phyloP scores from a whole-genome alignment of 1,140 invertebrate genomes.

The Bacillus rossius region DNA sequence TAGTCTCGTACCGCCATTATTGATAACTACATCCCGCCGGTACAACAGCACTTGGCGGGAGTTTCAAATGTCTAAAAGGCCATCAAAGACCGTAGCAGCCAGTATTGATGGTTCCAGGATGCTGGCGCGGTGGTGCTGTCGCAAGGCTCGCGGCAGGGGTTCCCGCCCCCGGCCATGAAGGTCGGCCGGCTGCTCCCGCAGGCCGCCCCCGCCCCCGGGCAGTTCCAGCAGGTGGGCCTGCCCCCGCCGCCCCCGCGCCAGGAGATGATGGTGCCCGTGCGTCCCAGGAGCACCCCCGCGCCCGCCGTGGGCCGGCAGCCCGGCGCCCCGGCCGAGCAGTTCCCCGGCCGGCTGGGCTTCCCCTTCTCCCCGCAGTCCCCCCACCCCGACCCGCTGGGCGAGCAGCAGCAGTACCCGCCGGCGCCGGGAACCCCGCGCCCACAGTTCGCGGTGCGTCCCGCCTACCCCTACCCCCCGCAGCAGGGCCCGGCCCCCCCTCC shows the following conservation, averaged over 20 bases:
- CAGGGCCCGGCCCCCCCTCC: slow-evolving; percentile 19
- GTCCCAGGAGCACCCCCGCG: not conserved
- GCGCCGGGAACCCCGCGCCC: slow-evolving; percentile 46
- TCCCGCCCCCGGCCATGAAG: slow-evolving; percentile 44
- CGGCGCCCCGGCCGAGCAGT: slow-evolving; percentile 18
- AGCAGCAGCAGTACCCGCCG: slow-evolving; percentile 39
- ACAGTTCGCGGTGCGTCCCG: slow-evolving; percentile 7
- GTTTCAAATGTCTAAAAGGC: no score
- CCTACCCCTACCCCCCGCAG: slow-evolving; percentile 1
- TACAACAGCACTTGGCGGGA: no score
- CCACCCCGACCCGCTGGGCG: slow-evolving; percentile 35
- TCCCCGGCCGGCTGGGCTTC: slow-evolving; percentile 39
- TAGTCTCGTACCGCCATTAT: no score
- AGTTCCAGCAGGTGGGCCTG: slow-evolving; percentile 23
- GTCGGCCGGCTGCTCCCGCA: slow-evolving; percentile 37
- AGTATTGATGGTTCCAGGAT: no score
- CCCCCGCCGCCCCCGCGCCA: slow-evolving; percentile 27
- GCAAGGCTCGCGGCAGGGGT: slow-evolving; percentile 36
- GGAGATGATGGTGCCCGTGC: slow-evolving; percentile 20
- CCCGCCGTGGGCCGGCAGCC: not conserved
- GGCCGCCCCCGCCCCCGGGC: slow-evolving; percentile 36
- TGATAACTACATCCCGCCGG: no score
- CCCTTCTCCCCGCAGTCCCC: slow-evolving; percentile 46
- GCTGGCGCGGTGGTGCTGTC: no score
- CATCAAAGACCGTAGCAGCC: no score